Conservation (phyloP, 2,888 invertebrate species). For the Drosophila rellima region DNA sequence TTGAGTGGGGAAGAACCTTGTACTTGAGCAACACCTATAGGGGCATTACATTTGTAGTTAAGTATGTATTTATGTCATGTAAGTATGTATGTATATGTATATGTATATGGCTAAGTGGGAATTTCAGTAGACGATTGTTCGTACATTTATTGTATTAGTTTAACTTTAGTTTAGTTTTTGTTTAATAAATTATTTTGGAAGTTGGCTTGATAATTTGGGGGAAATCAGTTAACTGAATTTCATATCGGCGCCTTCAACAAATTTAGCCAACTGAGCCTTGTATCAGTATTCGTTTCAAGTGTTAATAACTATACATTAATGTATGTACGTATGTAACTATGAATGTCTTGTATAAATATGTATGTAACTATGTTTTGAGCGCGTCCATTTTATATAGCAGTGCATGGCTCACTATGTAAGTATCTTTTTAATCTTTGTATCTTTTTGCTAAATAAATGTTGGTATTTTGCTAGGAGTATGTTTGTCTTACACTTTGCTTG, state of each 20-base stretch:
- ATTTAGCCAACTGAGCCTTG: slow-evolving; percentile 27
- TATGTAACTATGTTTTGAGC: slow-evolving; percentile 41
- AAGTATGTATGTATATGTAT: slow-evolving; percentile 21
- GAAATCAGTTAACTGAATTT: slow-evolving; percentile 48
- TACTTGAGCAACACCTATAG: slow-evolving; percentile 42
- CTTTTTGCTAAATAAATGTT: slow-evolving; percentile 50
- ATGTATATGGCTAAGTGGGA: slow-evolving; percentile 50
- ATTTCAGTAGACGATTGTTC: slow-evolving; percentile 70
- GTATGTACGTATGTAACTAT: slow-evolving; percentile 18
- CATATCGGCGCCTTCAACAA: slow-evolving; percentile 45
- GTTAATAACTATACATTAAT: slow-evolving; percentile 19
- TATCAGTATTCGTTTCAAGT: slow-evolving; percentile 11
- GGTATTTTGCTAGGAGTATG: slow-evolving; percentile 36
- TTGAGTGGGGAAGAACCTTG: slow-evolving; percentile 72
- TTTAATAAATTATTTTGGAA: slow-evolving; percentile 41
- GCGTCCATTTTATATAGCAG: slow-evolving; percentile 41
- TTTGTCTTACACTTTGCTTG: slow-evolving; percentile 66
- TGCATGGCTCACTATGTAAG: slow-evolving; percentile 64
- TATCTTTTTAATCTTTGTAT: slow-evolving; percentile 35
- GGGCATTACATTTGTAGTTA: slow-evolving; percentile 15
- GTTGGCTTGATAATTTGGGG: slow-evolving; percentile 33
- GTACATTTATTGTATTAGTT: slow-evolving; percentile 65
- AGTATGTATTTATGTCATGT: slow-evolving; percentile 8
- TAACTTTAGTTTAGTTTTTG: slow-evolving; percentile 37
- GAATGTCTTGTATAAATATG: slow-evolving; percentile 42